These are phyloP conservation scores for Rhopalosiphum padi DNA, from an alignment of 1,140 invertebrate species.

Conservation along the genomic window DNA sequence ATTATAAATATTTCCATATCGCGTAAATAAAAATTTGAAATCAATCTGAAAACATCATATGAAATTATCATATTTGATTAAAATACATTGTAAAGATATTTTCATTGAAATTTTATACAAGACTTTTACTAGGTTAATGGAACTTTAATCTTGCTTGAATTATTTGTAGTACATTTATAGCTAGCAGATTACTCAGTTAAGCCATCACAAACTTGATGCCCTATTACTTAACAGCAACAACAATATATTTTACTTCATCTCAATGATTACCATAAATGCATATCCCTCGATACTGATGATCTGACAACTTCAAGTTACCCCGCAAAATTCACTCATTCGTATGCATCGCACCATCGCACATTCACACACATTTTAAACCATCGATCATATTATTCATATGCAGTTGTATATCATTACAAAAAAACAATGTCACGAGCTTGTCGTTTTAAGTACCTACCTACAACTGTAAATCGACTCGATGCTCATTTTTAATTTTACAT, in stretches of 20 bases:
- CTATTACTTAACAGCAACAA: background rate
- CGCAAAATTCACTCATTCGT: background rate
- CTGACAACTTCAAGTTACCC: background rate
- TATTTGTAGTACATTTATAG: background rate
- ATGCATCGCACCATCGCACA: background rate
- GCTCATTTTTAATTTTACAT: background rate
- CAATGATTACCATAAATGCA: background rate
- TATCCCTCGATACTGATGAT: background rate
- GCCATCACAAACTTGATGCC: background rate
- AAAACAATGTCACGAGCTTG: background rate
- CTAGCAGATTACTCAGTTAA: background rate
- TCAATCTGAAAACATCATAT: background rate
- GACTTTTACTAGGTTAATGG: background rate
- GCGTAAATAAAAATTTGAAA: background rate
- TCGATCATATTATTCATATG: background rate
- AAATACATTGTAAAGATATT: background rate
- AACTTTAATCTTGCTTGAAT: conserved; percentile 4
- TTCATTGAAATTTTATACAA: no score
- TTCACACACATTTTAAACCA: background rate
- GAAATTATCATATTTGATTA: background rate
- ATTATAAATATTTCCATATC: background rate
- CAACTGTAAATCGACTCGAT: no score
- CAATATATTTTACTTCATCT: background rate
- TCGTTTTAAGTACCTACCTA: background rate
- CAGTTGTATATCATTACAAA: background rate